These are phyloP conservation scores for Chelonus insularis DNA, from an alignment of 1,140 invertebrate species.

Conservation along the genomic window DNA sequence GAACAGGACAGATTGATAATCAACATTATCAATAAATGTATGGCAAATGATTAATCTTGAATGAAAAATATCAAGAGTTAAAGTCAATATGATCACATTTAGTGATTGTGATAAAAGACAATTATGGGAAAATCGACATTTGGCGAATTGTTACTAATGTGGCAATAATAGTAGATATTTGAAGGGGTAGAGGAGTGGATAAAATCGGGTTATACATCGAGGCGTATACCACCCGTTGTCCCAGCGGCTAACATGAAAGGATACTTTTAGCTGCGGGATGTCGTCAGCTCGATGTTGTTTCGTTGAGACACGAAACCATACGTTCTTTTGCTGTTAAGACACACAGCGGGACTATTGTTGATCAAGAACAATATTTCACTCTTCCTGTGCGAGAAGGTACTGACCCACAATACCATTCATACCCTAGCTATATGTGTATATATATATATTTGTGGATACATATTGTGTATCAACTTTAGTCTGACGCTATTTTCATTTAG, in stretches of 20 bases:
- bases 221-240: conserved; percentile 51
- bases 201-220: conserved; percentile 43
- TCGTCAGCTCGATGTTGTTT: conserved; percentile 40
- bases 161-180: conserved; percentile 21
- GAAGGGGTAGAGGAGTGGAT: conserved; percentile 31
- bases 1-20: too few relatives aligned
- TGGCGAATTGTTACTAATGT: conserved; percentile 23
- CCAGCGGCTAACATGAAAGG: conserved; percentile 56
- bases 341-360: conserved; percentile 30
- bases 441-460: background rate
- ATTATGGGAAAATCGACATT: conserved; percentile 21
- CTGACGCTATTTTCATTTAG: background rate
- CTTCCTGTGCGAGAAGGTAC: conserved; percentile 11
- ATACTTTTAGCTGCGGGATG: conserved; percentile 53
- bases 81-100: background rate
- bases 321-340: conserved; percentile 23
- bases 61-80: background rate
- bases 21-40: too few relatives aligned
- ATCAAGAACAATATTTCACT: conserved; percentile 30
- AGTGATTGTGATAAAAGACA: conserved; percentile 4
- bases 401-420: conserved; percentile 18
- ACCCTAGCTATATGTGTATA: background rate
- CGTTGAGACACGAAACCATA: conserved; percentile 20
- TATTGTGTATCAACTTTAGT: too few relatives aligned
- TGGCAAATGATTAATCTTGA: background rate